Evolutionary conservation across 2,888 invertebrate species (phyloP).

Genomic region (Malacosoma neustria): DNA sequence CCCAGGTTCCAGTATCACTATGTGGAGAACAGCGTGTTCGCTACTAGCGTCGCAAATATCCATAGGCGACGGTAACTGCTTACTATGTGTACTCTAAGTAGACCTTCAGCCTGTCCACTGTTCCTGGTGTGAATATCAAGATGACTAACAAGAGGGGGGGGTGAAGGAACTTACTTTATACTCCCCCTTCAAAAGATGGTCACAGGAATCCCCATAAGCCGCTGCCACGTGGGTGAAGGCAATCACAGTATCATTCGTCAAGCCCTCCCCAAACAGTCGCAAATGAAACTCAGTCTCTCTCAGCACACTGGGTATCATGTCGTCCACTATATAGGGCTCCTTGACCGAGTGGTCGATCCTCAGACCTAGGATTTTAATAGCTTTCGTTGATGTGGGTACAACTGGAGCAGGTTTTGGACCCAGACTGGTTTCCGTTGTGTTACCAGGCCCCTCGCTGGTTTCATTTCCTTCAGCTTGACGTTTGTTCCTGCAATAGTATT

Average conservation of each 20-base stretch:
- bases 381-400: not conserved
- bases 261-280: conserved; percentile 50
- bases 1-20: too few species aligned
- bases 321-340: conserved; percentile 53
- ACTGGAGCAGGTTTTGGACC: conserved; percentile 8
- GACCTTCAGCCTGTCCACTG: too few species aligned
- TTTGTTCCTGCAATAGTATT: too few species aligned
- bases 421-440: conserved; percentile 10
- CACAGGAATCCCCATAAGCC: conserved; percentile 25
- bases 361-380: conserved; percentile 37
- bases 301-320: conserved; percentile 51
- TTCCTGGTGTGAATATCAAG: too few species aligned
- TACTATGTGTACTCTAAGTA: too few species aligned
- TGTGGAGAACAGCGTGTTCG: too few species aligned
- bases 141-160: too few species aligned
- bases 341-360: conserved; percentile 52
- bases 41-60: too few species aligned
- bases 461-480: conserved; percentile 3
- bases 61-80: too few species aligned
- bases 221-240: conserved; percentile 47
- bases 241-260: conserved; percentile 37
- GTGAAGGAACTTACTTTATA: conserved; percentile 40
- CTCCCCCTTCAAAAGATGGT: conserved; percentile 35
- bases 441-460: conserved; percentile 1
- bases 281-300: conserved; percentile 35